phyloP scores from a whole-genome alignment of 2,888 invertebrate genomes.

The Thalpophila matura region DNA sequence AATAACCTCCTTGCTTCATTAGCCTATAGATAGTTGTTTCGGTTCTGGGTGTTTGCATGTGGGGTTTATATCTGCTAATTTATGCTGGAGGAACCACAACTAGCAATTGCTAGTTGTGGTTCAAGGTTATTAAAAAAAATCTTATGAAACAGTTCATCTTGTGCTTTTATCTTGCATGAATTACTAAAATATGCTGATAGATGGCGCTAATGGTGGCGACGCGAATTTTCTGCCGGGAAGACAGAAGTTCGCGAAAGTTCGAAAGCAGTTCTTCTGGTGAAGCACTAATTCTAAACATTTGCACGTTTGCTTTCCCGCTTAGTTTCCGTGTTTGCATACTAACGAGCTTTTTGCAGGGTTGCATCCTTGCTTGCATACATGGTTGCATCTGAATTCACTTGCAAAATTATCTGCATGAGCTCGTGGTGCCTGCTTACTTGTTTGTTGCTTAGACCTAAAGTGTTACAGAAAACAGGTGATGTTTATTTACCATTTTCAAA shows the following conservation, averaged over 20 bases:
- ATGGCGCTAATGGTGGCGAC: conserved; percentile 34
- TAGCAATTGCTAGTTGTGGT: not conserved
- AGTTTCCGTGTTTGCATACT: conserved; percentile 4
- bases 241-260: not conserved
- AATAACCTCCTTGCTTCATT: too few species aligned
- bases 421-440: not conserved
- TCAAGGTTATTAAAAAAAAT: not conserved
- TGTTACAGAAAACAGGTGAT: not conserved
- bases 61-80: not conserved
- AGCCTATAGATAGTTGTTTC: not conserved
- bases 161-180: not conserved
- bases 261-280: not conserved
- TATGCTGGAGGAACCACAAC: too few species aligned
- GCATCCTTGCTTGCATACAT: not conserved
- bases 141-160: not conserved
- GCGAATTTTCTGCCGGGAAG: not conserved
- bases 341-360: not conserved
- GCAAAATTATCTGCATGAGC: conserved; percentile 4
- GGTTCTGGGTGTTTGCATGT: not conserved
- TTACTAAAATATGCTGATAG: conserved; percentile 5
- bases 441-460: not conserved
- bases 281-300: not conserved
- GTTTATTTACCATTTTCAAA: not conserved
- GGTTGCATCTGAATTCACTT: not conserved
- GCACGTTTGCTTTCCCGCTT: conserved; percentile 8